These are phyloP conservation scores for Hippocampus kuda DNA, from an alignment of 2,797 vertebrate species.

Conservation along the genomic window DNA sequence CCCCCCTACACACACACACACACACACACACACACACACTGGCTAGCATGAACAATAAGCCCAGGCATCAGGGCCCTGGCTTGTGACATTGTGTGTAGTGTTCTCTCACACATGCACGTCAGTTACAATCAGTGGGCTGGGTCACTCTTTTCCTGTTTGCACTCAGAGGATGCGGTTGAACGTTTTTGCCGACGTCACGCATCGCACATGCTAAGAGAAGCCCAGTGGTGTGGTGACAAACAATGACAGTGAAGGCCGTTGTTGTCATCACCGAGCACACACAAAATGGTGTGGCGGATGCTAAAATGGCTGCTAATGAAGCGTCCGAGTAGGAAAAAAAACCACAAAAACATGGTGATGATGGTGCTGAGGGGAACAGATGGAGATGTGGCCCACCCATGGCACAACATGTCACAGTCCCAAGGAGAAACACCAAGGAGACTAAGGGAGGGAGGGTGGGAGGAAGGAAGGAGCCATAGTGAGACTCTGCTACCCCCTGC, in stretches of 20 bases:
- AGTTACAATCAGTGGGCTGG: conserved; percentile 43
- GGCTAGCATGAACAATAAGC: conserved; percentile 54
- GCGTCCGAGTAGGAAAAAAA: neutral
- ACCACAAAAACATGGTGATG: conserved; percentile 37
- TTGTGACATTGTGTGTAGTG: conserved; percentile 15
- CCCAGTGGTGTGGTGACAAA: conserved; percentile 34
- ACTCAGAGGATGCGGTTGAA: conserved; percentile 57
- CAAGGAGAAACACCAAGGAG: conserved; percentile 45
- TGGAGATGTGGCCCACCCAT: conserved; percentile 51
- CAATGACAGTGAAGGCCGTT: conserved; percentile 18
- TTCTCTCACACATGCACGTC: conserved; percentile 40
- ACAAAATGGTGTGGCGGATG: conserved; percentile 17
- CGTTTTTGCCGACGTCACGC: conserved; percentile 28
- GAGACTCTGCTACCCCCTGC: conserved; percentile 42
- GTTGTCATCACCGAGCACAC: conserved; percentile 21
- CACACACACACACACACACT: conserved; percentile 28
- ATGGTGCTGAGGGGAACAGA: conserved; percentile 48
- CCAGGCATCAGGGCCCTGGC: conserved; percentile 40
- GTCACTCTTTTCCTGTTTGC: conserved; percentile 60
- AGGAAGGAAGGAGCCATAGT: neutral
- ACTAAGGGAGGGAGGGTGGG: neutral
- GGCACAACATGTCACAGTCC: conserved; percentile 36
- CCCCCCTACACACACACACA: too few relatives aligned
- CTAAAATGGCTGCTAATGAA: neutral
- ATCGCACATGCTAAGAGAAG: conserved; percentile 26